A percentile compares a stretch with the other conserved stretches of the same genome.
Evolutionary conservation across 2,888 invertebrate genomes (phyloP).

Genomic region (Microlaimidae sp.): DNA sequence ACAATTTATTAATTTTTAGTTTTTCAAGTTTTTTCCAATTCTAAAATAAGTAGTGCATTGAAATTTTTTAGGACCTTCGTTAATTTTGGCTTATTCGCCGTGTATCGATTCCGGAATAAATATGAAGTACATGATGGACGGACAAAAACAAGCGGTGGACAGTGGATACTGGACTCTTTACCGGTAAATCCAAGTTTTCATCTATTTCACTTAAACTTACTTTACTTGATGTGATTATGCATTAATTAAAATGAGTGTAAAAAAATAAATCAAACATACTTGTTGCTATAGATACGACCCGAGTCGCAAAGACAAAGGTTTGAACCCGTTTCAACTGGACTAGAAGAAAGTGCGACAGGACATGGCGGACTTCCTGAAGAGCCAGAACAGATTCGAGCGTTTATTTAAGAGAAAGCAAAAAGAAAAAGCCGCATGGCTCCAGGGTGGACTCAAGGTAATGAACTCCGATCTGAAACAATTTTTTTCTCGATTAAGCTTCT

Average conservation of each 20-base stretch:
- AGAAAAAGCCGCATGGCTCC: constrained; percentile 15
- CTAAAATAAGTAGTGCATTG: too few relatives aligned
- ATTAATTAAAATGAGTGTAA: too few relatives aligned
- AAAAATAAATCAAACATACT: too few relatives aligned
- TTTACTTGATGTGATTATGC: too few relatives aligned
- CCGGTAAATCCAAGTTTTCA: too few relatives aligned
- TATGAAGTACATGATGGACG: constrained; percentile 22
- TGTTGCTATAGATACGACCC: constrained; percentile 12
- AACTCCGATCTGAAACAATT: too few relatives aligned
- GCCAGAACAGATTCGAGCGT: constrained; percentile 15
- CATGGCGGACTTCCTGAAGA: not conserved
- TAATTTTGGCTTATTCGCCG: constrained; percentile 21
- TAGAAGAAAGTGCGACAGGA: not conserved
- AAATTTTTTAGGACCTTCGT: constrained; percentile 19
- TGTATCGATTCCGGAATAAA: constrained; percentile 23
- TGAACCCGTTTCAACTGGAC: constrained; percentile 18
- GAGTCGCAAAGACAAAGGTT: constrained; percentile 10
- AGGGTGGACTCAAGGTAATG: constrained; percentile 1
- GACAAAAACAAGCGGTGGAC: constrained; percentile 20
- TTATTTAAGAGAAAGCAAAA: constrained; percentile 15
- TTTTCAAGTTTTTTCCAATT: too few relatives aligned
- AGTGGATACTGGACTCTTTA: constrained; percentile 22
- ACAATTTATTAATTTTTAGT: too few relatives aligned
- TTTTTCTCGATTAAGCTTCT: too few relatives aligned
- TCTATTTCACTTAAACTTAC: too few relatives aligned